A percentile compares a stretch with the other conserved stretches of the same genome.
phyloP scores from a whole-genome alignment of 2,797 vertebrate genomes.

The Sylvilagus floridanus region DNA sequence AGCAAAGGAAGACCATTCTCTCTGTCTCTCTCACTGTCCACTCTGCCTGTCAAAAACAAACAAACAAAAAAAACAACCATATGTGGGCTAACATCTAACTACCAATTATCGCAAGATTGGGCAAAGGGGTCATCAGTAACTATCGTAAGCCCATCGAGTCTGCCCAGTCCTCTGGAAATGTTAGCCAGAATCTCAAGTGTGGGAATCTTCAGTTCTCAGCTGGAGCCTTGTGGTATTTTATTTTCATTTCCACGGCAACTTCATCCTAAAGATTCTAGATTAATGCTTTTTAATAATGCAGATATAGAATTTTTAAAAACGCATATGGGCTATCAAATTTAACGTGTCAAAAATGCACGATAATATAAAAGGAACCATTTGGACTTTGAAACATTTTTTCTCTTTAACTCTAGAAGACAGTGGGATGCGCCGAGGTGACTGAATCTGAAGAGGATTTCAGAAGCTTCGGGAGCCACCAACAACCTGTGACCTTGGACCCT shows the following conservation, averaged over 20 bases:
- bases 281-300: constrained; percentile 70
- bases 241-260: constrained; percentile 47
- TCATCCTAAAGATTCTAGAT: constrained; percentile 45
- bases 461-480: not conserved
- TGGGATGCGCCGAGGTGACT: not conserved
- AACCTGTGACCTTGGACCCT: fast-evolving
- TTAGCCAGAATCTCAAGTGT: not conserved
- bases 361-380: not conserved
- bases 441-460: not conserved
- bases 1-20: too few species aligned
- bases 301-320: not conserved
- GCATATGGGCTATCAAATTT: constrained; percentile 13
- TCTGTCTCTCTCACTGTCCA: too few species aligned
- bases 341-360: not conserved
- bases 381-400: not conserved
- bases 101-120: not conserved
- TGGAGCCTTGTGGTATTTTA: constrained; percentile 13
- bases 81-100: not conserved
- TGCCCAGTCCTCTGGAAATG: not conserved
- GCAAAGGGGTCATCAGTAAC: not conserved
- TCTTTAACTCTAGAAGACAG: not conserved
- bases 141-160: not conserved
- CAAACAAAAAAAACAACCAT: too few species aligned
- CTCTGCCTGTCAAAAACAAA: too few species aligned
- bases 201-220: not conserved